Conservation (phyloP, 2,113 vertebrate species). For the Speoplatyrhinus poulsoni region DNA sequence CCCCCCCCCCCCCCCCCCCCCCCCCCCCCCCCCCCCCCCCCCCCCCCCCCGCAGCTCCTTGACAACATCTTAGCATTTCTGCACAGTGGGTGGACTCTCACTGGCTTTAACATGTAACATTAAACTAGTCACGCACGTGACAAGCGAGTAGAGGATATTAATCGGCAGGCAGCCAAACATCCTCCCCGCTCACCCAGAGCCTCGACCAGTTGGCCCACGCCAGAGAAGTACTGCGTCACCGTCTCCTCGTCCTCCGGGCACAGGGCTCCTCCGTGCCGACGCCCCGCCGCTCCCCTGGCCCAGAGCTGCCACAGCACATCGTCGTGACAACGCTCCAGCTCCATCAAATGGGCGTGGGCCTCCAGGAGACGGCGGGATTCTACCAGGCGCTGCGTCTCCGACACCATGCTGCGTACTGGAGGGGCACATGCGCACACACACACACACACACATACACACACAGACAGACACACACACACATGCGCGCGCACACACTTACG, state of each 20-base stretch:
- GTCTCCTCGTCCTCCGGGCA: constrained; percentile 69
- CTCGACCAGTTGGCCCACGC: constrained; percentile 82
- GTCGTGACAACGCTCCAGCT: constrained; percentile 87
- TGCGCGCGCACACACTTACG: too few relatives aligned
- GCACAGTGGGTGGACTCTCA: too few relatives aligned
- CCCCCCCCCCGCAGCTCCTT: too few relatives aligned
- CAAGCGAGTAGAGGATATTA: too few relatives aligned
- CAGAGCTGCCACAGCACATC: constrained; percentile 82
- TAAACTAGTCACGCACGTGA: too few relatives aligned
- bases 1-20: too few relatives aligned
- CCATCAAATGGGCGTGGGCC: constrained; percentile 86
- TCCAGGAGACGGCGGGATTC: constrained; percentile 82
- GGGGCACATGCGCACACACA: background rate
- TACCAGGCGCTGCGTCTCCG: constrained; percentile 84
- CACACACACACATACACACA: background rate
- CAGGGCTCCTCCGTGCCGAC: constrained; percentile 34
- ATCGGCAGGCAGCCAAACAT: too few relatives aligned
- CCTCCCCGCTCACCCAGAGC: constrained; percentile 78
- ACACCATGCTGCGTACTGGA: constrained; percentile 83
- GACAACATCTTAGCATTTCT: too few relatives aligned
- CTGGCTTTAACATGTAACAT: too few relatives aligned
- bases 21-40: too few relatives aligned
- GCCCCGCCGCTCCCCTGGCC: constrained; percentile 9
- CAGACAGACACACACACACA: too few relatives aligned
- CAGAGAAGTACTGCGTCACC: constrained; percentile 83